phyloP scores from a whole-genome alignment of 1,140 invertebrate genomes.

The Drosophila arawakana region DNA sequence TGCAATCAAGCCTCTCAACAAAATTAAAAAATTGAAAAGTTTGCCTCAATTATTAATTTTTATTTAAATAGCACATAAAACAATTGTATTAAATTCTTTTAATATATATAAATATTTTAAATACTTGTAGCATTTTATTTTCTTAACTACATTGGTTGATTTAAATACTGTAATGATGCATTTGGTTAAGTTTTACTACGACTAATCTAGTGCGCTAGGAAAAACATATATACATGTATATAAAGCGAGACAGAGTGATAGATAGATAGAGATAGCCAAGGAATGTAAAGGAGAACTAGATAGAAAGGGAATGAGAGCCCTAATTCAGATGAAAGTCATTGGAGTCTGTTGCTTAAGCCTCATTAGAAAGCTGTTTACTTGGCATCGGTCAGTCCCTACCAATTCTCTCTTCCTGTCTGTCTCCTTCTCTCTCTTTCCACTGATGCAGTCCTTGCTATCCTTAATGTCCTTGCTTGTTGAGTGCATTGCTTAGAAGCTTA shows the following conservation, averaged over 20 bases:
- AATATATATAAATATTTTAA: too few species aligned
- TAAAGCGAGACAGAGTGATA: not conserved
- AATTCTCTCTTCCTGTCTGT: not conserved
- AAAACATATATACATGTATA: too few species aligned
- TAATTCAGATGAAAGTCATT: not conserved
- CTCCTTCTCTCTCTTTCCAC: not conserved
- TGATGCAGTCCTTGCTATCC: not conserved
- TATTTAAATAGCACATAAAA: too few species aligned
- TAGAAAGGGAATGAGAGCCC: not conserved
- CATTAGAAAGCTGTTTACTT: slow-evolving; percentile 19
- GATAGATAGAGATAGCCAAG: not conserved
- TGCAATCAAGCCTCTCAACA: too few species aligned
- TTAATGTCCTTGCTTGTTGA: slow-evolving; percentile 1
- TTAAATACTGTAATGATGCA: slow-evolving; percentile 18
- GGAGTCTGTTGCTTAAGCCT: slow-evolving; percentile 22
- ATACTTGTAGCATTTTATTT: not conserved
- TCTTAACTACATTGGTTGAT: slow-evolving; percentile 13
- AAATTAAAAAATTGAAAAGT: too few species aligned
- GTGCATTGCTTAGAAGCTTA: slow-evolving; percentile 47
- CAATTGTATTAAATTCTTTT: too few species aligned
- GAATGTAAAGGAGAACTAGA: not conserved
- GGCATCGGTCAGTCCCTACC: not conserved
- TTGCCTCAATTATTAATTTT: too few species aligned
- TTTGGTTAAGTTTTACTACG: slow-evolving; percentile 5
- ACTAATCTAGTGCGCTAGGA: too few species aligned